Evolutionary conservation across 2,888 invertebrate genomes (phyloP).

Genomic region (Argyra leucocephala): DNA sequence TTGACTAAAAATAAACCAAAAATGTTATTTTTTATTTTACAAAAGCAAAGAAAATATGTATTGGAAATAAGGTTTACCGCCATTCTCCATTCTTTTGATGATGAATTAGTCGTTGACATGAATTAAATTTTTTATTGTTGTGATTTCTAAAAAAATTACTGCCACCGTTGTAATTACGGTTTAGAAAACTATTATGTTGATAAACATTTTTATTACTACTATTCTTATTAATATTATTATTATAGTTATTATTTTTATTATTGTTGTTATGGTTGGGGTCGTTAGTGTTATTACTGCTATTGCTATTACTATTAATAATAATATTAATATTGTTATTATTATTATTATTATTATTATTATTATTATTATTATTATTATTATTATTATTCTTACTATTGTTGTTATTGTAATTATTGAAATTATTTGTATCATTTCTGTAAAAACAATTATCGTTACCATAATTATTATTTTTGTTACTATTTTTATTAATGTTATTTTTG

Average conservation of each 20-base stretch:
- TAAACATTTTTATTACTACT: no score
- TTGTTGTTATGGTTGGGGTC: no score
- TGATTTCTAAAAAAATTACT: not conserved
- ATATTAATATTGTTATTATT: not conserved
- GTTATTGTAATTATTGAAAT: slow-evolving; percentile 10
- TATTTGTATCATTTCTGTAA: no score
- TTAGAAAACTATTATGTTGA: not conserved
- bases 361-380: slow-evolving; percentile 13
- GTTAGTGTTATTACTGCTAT: no score
- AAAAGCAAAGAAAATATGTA: not conserved
- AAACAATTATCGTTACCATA: slow-evolving; percentile 7
- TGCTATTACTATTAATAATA: no score
- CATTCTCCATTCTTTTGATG: not conserved
- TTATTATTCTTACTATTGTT: slow-evolving; percentile 11
- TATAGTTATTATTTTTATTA: no score
- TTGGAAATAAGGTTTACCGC: no score
- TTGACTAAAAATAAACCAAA: not conserved
- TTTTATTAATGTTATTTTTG: slow-evolving; percentile 9
- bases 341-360: not conserved
- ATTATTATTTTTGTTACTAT: slow-evolving; percentile 7
- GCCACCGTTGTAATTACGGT: not conserved
- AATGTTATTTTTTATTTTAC: not conserved
- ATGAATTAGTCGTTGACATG: not conserved
- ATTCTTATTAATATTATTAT: no score
- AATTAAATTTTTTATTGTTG: not conserved